A percentile compares a stretch with the other conserved stretches of the same genome.
phyloP scores from a whole-genome alignment of 2,113 vertebrate genomes.

The Naja naja region DNA sequence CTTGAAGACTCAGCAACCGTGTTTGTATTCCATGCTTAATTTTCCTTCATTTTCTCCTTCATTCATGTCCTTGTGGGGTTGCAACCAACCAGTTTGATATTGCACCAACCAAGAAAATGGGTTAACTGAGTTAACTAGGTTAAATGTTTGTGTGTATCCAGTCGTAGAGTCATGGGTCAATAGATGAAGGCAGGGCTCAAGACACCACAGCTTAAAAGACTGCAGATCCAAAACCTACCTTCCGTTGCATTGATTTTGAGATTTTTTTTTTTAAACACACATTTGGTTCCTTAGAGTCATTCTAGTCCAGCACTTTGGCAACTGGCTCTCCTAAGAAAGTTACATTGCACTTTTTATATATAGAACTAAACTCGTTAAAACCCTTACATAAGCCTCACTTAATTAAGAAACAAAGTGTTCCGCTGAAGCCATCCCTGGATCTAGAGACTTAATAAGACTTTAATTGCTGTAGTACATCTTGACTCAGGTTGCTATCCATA shows the following conservation, averaged over 20 bases:
- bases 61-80: neutral
- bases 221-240: neutral
- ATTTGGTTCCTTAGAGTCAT: neutral
- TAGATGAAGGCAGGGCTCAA: neutral
- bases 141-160: neutral
- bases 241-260: neutral
- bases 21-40: neutral
- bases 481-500: constrained; percentile 28
- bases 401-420: constrained; percentile 62
- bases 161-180: neutral
- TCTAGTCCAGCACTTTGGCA: neutral
- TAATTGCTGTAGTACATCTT: constrained; percentile 38
- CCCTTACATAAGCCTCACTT: constrained; percentile 30
- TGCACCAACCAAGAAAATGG: neutral
- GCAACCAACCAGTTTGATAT: neutral
- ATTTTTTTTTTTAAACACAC: rapidly evolving
- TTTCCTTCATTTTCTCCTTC: neutral
- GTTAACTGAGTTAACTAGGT: neutral
- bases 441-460: constrained; percentile 56
- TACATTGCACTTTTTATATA: neutral
- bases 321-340: neutral
- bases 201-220: neutral
- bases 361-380: neutral
- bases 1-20: neutral
- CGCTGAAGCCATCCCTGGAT: constrained; percentile 59